A percentile compares a stretch with the other conserved stretches of the same genome.
phyloP scores from a whole-genome alignment of 2,113 vertebrate species.

The Gambusia holbrooki region DNA sequence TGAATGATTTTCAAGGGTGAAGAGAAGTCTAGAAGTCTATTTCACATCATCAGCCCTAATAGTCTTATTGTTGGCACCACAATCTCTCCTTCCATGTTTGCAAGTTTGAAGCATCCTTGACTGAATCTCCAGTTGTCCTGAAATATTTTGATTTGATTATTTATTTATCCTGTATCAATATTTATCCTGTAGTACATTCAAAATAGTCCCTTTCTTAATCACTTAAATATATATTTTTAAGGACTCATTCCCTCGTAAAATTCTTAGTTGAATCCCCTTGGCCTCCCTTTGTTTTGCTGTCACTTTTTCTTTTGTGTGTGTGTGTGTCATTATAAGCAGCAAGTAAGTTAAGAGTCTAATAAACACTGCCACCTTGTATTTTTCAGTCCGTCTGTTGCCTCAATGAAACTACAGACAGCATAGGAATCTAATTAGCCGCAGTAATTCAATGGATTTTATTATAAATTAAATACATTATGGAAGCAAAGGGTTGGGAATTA shows the following conservation, averaged over 20 bases:
- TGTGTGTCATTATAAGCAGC: conserved; percentile 45
- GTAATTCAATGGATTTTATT: conserved; percentile 62
- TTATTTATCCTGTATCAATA: too few species aligned
- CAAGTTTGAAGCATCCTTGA: too few species aligned
- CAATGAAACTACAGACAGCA: conserved; percentile 29
- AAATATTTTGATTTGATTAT: too few species aligned
- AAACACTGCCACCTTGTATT: conserved; percentile 1
- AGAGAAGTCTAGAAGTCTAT: too few species aligned
- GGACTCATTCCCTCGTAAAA: too few species aligned
- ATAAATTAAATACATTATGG: conserved; percentile 33
- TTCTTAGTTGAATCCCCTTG: too few species aligned
- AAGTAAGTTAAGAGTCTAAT: conserved; percentile 4
- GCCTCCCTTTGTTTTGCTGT: conserved; percentile 23
- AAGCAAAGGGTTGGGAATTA: conserved; percentile 31
- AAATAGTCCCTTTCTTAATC: background rate
- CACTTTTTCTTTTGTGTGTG: background rate
- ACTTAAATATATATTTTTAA: background rate
- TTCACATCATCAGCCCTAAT: too few species aligned
- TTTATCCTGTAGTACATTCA: too few species aligned
- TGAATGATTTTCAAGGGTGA: too few species aligned
- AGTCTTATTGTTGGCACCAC: too few species aligned
- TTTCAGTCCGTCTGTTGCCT: conserved; percentile 27
- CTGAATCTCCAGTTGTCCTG: too few species aligned
- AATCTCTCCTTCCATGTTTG: too few species aligned
- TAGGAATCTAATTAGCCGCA: conserved; percentile 51